Conservation (phyloP, 23 tunicate genomes). For the Halocynthia roretzi region DNA sequence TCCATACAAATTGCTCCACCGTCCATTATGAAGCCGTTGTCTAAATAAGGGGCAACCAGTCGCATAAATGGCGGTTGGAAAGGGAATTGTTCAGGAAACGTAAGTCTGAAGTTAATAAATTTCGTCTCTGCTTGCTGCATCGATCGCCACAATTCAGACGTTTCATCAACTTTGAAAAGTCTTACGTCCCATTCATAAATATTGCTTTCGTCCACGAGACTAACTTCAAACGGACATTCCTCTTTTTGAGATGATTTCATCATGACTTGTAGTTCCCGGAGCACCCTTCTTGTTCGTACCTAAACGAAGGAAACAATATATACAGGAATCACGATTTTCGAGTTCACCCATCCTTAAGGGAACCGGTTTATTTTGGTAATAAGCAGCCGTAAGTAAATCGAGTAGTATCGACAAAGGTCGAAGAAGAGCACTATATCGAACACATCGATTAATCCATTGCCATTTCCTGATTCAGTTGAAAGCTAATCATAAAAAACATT, state of each 20-base stretch:
- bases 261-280: conserved; percentile 44
- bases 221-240: conserved; percentile 49
- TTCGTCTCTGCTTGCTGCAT: conserved; percentile 56
- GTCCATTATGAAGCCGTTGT: conserved; percentile 81
- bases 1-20: conserved; percentile 86
- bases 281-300: conserved; percentile 43
- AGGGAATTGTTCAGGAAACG: conserved; percentile 62
- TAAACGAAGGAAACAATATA: background rate
- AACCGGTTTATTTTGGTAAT: no score
- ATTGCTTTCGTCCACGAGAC: conserved; percentile 40
- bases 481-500: no score
- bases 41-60: conserved; percentile 69
- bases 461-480: no score
- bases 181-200: conserved; percentile 65
- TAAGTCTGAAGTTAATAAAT: conserved; percentile 48
- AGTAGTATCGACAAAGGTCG: no score
- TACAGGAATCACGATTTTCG: no score
- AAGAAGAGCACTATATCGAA: no score
- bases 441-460: no score
- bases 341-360: no score
- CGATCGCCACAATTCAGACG: conserved; percentile 53
- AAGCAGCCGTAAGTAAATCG: no score
- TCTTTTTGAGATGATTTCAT: conserved; percentile 42
- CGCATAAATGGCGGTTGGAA: conserved; percentile 70
- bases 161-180: conserved; percentile 58